Evolutionary conservation across 2,888 invertebrate species (phyloP).

Genomic region (Acrobeloides nanus): DNA sequence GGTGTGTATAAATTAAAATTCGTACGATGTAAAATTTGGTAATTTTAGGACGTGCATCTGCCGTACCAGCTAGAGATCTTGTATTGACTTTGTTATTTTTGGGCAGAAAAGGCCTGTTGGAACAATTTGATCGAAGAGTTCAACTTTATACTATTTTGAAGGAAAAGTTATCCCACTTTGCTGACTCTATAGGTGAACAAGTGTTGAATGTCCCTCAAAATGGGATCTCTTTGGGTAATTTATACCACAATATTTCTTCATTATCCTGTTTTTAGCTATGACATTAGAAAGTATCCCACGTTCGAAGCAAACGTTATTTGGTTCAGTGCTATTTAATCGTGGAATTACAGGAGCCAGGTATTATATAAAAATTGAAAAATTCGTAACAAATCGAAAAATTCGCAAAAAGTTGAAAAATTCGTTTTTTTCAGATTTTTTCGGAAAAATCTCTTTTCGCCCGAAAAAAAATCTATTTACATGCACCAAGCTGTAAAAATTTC

Average conservation of each 20-base stretch:
- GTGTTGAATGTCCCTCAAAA: conserved; percentile 37
- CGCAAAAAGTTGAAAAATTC: no score
- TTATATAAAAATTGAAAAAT: no score
- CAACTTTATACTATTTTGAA: conserved; percentile 11
- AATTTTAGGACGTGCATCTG: conserved; percentile 32
- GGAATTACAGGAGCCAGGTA: conserved; percentile 43
- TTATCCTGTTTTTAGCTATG: conserved; percentile 38
- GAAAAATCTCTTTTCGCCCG: no score
- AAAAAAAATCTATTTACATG: no score
- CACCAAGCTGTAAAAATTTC: no score
- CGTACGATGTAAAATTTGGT: no score
- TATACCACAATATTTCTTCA: no score
- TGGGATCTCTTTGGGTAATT: conserved; percentile 31
- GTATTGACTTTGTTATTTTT: conserved; percentile 34
- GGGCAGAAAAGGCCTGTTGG: conserved; percentile 25
- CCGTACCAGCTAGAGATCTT: conserved; percentile 35
- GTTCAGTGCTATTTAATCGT: conserved; percentile 34
- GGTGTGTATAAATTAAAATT: no score
- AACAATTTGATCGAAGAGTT: conserved; percentile 24
- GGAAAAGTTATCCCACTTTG: conserved; percentile 26
- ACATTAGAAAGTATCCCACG: conserved; percentile 36
- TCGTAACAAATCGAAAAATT: no score
- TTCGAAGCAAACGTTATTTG: conserved; percentile 35
- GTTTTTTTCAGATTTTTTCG: no score
- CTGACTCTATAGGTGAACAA: conserved; percentile 36